A percentile compares a stretch with the other conserved stretches of the same genome.
These are phyloP conservation scores for Bovichtus diacanthus DNA, from an alignment of 2,797 vertebrate genomes.

Conservation along the genomic window DNA sequence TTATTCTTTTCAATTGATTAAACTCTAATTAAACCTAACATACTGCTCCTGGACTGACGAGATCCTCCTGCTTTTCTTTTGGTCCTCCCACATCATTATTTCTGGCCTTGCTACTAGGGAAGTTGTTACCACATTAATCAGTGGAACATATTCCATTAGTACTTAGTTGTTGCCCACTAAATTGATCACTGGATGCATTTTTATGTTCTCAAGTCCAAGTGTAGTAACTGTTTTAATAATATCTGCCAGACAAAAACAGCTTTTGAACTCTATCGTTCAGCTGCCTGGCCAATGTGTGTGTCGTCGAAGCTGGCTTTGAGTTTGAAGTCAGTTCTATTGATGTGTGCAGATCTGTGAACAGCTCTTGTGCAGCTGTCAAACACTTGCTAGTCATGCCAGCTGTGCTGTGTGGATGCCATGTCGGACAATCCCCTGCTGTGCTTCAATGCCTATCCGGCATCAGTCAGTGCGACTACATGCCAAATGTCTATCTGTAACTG, in stretches of 20 bases:
- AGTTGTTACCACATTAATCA: background rate
- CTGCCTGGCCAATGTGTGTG: background rate
- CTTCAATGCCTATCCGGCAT: slow-evolving; percentile 17
- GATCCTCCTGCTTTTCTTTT: background rate
- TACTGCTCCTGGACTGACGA: background rate
- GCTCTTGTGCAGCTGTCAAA: slow-evolving; percentile 32
- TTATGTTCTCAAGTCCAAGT: background rate
- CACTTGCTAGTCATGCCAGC: slow-evolving; percentile 21
- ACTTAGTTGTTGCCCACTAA: background rate
- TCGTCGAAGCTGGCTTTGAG: slow-evolving; percentile 6
- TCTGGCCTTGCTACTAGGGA: background rate
- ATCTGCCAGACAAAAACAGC: background rate
- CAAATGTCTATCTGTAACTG: slow-evolving; percentile 25
- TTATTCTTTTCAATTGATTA: background rate
- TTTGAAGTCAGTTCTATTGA: slow-evolving; percentile 3
- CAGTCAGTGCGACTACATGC: slow-evolving; percentile 18
- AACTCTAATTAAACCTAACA: too few species aligned
- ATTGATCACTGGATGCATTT: background rate
- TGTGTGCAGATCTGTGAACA: slow-evolving; percentile 30
- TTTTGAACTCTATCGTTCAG: slow-evolving; percentile 7
- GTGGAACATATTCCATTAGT: background rate
- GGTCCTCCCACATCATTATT: background rate
- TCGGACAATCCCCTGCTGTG: slow-evolving; percentile 30
- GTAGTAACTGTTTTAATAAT: background rate
- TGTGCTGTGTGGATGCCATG: slow-evolving; percentile 36